Conservation (phyloP, 92 coral and sea anemone genomes). For the Umimayanthus kanabou region DNA sequence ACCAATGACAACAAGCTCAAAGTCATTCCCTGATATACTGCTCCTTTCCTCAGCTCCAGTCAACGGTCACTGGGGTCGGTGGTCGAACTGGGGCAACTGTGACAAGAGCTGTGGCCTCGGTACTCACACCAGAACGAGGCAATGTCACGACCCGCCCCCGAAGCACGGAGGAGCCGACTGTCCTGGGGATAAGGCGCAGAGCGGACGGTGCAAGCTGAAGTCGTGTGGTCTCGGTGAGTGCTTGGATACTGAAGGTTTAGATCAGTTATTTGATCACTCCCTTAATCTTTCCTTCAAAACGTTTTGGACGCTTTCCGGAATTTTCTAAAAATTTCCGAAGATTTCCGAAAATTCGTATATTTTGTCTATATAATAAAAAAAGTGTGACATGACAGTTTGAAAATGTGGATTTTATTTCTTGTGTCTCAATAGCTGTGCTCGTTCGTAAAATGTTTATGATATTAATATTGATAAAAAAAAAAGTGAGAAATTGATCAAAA, state of each 20-base stretch:
- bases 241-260: not conserved
- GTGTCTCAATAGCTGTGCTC: no score
- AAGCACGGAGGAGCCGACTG: constrained; percentile 72
- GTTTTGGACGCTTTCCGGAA: no score
- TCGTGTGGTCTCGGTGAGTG: constrained; percentile 84
- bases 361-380: not conserved
- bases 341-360: not conserved
- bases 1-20: not conserved
- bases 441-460: no score
- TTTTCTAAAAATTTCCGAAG: no score
- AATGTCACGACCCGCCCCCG: constrained; percentile 86
- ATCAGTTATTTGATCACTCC: not conserved
- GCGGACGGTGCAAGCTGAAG: constrained; percentile 61
- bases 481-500: no score
- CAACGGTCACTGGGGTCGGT: constrained; percentile 97
- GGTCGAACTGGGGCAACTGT: constrained; percentile 89
- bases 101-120: constrained; percentile 71
- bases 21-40: not conserved
- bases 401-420: no score
- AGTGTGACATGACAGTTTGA: no score
- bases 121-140: constrained; percentile 66
- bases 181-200: constrained; percentile 41
- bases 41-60: constrained; percentile 67
- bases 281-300: no score
- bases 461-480: no score